These are phyloP conservation scores for Melipona beecheii DNA, from an alignment of 2,888 invertebrate genomes.

Conservation along the genomic window DNA sequence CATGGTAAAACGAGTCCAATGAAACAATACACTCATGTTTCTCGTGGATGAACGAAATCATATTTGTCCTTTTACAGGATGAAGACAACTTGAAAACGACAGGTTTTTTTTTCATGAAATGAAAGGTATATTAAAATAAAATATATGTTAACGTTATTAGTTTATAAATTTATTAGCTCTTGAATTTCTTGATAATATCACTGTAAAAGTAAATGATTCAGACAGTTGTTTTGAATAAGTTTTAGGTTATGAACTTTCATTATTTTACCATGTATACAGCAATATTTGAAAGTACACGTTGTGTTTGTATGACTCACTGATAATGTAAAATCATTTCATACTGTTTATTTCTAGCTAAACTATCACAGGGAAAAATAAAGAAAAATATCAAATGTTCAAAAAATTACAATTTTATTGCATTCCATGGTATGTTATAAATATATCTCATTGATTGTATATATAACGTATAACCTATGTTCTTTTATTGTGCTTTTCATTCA, in stretches of 20 bases:
- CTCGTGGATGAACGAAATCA: not conserved
- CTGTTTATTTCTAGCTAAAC: not conserved
- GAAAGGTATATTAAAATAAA: slow-evolving; percentile 6
- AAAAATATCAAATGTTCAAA: slow-evolving; percentile 16
- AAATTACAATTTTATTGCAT: slow-evolving; percentile 54
- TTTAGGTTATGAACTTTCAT: slow-evolving; percentile 33
- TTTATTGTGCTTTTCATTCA: slow-evolving; percentile 3
- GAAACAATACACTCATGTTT: not conserved
- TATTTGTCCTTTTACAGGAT: not conserved
- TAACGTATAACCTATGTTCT: not conserved
- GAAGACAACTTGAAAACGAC: not conserved
- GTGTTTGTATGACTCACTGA: slow-evolving; percentile 14
- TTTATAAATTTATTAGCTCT: not conserved
- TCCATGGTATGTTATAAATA: slow-evolving; percentile 62
- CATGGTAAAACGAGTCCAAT: not conserved
- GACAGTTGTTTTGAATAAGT: not conserved
- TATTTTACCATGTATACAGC: not conserved
- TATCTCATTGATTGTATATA: slow-evolving; percentile 53
- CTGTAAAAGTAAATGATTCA: not conserved
- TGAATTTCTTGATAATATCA: not conserved
- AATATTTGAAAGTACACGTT: slow-evolving; percentile 30
- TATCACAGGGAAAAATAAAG: not conserved
- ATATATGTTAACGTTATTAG: not conserved
- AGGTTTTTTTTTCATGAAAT: not conserved
- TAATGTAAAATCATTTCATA: not conserved